phyloP scores from a whole-genome alignment of 2,113 vertebrate species.

The Chloropsis hardwickii region DNA sequence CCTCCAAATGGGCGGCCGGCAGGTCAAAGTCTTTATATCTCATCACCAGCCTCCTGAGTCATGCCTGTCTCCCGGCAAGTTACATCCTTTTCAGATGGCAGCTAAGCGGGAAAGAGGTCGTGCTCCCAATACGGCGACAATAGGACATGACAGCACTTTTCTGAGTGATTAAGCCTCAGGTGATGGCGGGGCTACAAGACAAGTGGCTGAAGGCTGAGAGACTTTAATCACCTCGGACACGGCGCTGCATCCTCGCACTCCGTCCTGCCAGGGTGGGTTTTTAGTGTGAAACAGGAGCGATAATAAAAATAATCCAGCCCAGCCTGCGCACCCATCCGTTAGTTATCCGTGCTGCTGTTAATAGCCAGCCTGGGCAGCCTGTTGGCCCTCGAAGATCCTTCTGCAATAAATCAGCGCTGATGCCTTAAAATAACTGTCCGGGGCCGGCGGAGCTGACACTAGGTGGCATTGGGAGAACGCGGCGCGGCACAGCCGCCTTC shows the following conservation, averaged over 20 bases:
- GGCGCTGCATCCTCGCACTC: not conserved
- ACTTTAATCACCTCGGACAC: not conserved
- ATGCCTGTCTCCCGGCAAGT: constrained; percentile 4
- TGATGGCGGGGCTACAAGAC: constrained; percentile 19
- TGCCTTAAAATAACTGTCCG: not conserved
- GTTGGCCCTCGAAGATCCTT: not conserved
- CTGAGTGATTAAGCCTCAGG: constrained; percentile 53
- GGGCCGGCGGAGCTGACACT: not conserved
- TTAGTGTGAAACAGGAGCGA: not conserved
- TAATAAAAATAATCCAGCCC: not conserved
- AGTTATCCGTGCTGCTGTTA: not conserved
- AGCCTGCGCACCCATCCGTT: not conserved
- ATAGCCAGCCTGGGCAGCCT: not conserved
- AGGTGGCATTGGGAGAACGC: constrained; percentile 60
- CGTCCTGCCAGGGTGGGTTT: not conserved
- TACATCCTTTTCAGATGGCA: constrained; percentile 32
- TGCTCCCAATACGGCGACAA: constrained; percentile 49
- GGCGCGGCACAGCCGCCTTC: not conserved
- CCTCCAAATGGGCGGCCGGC: not conserved
- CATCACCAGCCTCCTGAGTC: constrained; percentile 19
- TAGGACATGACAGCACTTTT: constrained; percentile 53
- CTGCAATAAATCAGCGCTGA: constrained; percentile 24
- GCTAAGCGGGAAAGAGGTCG: constrained; percentile 40
- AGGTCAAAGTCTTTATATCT: constrained; percentile 17
- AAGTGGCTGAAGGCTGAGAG: constrained; percentile 27